Base-by-base conservation (phyloP, 2,888 invertebrate species). In the Lymantria dispar region DNA sequence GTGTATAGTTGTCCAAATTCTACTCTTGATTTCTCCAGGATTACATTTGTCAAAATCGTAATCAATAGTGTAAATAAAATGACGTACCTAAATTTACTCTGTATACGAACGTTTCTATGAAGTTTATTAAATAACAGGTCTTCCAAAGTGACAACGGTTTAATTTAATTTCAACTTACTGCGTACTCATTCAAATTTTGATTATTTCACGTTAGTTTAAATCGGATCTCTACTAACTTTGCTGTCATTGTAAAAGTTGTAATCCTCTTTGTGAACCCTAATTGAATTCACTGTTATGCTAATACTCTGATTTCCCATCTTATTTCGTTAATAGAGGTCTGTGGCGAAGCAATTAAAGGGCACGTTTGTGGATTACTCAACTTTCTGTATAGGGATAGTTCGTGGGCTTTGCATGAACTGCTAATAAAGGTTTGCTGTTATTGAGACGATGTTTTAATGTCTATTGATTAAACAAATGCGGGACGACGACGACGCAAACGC, bases 251-350 rank as follows among this genome's bases (percentile, higher is more conserved):
- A 87, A 89, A 91, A 90, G 89, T 90, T 90, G 87, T 91, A 90
- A 91, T 91, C 89, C 90, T 89, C 89, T 91, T 90, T 91, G 90
- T 90, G 83, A 78, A 82, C 83, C 85, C 85, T 89, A 91, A 91
- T 91, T 89, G 90, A 90, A 91, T 90, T 88, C 82, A 85, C 88
- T 90, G 90, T 90, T 90, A 91, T 91, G 91, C 87, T 90, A 91
- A 91, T 91, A 88, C 89, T 86, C 84, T 90, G 89, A 90, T 90
- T 90, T 89, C 89, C 87, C 88, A 90, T 90, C 88, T 90, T 90
- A 90, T 90, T 89, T 88, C 82, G 89, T 88, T 91, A 90, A 90
- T 90, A 88, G 90, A 87, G 90, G 87, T 84, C 83, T 83, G 87
- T 83, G 87, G 87, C 88, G 85, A 89, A 88, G 87, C 87, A 88